phyloP scores from a whole-genome alignment of 2,797 vertebrate species.

The Garrulus glandarius region DNA sequence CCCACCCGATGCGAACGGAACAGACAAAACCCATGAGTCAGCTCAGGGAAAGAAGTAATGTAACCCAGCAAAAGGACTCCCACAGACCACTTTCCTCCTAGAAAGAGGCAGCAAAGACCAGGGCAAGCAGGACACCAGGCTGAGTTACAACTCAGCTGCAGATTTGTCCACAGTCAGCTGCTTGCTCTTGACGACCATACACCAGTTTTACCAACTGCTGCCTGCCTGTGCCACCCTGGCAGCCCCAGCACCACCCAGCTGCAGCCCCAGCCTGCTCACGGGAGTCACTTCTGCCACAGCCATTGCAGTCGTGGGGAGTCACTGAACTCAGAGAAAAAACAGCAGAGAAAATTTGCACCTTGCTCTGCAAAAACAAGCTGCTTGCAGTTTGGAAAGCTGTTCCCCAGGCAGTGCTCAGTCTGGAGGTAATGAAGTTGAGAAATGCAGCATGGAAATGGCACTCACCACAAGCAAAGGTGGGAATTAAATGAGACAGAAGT shows the following conservation, averaged over 20 bases:
- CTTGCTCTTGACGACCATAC: rapidly evolving
- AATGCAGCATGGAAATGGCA: background rate
- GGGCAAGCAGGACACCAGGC: background rate
- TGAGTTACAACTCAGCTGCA: background rate
- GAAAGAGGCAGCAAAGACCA: background rate
- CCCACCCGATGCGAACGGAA: background rate
- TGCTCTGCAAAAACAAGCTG: background rate
- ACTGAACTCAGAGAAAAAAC: background rate
- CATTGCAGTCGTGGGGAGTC: rapidly evolving
- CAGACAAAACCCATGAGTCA: background rate
- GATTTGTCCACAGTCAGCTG: background rate
- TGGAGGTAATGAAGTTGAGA: background rate
- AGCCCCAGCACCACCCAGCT: background rate
- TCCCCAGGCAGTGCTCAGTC: background rate
- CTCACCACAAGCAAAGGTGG: background rate
- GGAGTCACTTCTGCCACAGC: background rate
- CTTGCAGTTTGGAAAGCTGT: background rate
- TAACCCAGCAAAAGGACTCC: background rate
- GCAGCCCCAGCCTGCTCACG: rapidly evolving
- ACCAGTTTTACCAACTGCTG: background rate
- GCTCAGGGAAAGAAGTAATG: background rate
- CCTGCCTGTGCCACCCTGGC: background rate
- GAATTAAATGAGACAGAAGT: conserved; percentile 47
- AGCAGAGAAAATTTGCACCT: background rate
- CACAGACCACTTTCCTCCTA: background rate